These are phyloP conservation scores for Aphelocoma coerulescens DNA, from an alignment of 2,113 vertebrate species.

Conservation along the genomic window DNA sequence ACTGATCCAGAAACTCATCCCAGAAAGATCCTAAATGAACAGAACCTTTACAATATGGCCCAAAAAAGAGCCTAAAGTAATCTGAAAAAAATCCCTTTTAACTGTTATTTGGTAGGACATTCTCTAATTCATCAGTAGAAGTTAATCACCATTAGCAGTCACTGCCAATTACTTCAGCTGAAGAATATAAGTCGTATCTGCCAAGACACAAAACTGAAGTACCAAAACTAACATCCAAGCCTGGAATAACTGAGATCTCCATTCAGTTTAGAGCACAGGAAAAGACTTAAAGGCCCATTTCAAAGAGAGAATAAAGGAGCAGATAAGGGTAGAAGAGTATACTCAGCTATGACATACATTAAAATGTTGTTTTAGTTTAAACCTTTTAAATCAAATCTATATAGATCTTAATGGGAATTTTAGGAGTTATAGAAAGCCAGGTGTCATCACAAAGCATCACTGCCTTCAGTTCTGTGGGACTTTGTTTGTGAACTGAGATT, in stretches of 20 bases:
- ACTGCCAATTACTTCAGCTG: neutral
- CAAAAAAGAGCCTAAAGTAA: neutral
- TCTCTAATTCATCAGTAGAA: neutral
- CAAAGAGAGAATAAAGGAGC: neutral
- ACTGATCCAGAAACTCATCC: neutral
- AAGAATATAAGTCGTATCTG: neutral
- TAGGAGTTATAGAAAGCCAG: neutral
- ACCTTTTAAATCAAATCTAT: neutral
- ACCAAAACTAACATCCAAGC: neutral
- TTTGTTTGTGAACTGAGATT: neutral
- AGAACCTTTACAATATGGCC: neutral
- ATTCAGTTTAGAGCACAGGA: neutral
- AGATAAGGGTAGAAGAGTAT: neutral
- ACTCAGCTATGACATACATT: neutral
- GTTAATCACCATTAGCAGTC: neutral
- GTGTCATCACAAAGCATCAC: neutral
- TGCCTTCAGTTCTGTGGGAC: neutral
- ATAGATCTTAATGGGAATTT: neutral
- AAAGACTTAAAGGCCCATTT: neutral
- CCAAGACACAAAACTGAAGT: neutral
- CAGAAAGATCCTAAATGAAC: neutral
- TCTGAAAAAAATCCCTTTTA: neutral
- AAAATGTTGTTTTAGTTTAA: neutral
- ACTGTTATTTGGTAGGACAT: neutral
- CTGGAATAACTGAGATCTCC: neutral